Percentiles rank a stretch among this genome's conserved stretches.
Conservation (phyloP, 2,113 vertebrate genomes). For the Sardina pilchardus region DNA sequence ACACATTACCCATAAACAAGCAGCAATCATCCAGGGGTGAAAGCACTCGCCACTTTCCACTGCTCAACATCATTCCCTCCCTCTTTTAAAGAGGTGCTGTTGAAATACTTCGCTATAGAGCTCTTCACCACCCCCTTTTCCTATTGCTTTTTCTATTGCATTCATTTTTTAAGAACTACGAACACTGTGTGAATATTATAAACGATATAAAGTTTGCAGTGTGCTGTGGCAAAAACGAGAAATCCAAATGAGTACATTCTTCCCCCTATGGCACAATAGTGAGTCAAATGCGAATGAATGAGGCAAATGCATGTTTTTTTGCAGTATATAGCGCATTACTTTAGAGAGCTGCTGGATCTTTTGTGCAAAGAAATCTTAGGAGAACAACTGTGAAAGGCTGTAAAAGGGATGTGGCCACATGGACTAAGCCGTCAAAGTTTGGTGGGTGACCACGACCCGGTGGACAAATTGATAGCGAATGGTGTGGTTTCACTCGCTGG, state of each 20-base stretch:
- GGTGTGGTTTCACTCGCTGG: background rate
- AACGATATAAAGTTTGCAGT: background rate
- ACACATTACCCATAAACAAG: constrained; percentile 22
- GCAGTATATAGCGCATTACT: background rate
- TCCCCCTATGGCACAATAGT: background rate
- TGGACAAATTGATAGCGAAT: background rate
- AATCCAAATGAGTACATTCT: background rate
- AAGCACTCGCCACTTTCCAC: background rate
- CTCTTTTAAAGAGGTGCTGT: constrained; percentile 11
- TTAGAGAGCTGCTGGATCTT: background rate
- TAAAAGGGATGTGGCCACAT: background rate
- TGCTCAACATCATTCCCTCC: background rate
- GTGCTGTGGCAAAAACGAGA: background rate
- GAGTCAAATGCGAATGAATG: background rate
- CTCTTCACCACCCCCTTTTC: background rate
- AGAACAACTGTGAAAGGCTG: background rate
- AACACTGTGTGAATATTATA: background rate
- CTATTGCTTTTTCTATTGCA: background rate
- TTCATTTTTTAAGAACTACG: background rate
- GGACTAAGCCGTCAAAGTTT: background rate
- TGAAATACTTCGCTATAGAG: background rate
- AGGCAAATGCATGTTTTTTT: background rate
- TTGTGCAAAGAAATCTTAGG: background rate
- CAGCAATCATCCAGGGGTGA: constrained; percentile 7
- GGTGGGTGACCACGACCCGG: background rate